Percentiles rank a stretch among this genome's conserved stretches.
phyloP scores from a whole-genome alignment of 2,797 vertebrate species.

The Sardinella longiceps region DNA sequence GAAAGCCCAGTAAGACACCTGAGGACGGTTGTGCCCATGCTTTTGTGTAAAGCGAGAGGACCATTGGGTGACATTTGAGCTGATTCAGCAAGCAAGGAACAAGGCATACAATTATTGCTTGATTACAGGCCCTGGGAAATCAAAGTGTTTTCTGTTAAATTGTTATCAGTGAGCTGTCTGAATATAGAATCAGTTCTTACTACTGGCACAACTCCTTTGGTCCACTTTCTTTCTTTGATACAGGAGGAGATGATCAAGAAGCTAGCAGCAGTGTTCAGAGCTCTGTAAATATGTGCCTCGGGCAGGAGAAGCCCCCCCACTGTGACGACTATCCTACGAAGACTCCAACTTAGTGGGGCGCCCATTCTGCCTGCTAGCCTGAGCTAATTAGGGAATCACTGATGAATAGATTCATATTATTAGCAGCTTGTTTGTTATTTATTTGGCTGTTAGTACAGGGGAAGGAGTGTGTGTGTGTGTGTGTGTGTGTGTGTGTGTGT shows the following conservation, averaged over 20 bases:
- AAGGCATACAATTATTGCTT: neutral
- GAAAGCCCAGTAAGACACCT: neutral
- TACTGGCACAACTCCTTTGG: neutral
- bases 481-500: slow-evolving; percentile 1
- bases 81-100: neutral
- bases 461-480: neutral
- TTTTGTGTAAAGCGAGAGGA: neutral
- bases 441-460: neutral
- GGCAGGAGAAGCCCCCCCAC: neutral
- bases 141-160: neutral
- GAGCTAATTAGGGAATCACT: neutral
- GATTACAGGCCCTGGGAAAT: neutral
- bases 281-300: neutral
- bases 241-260: neutral
- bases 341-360: neutral
- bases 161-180: neutral
- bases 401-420: neutral
- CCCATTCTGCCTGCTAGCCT: neutral
- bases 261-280: neutral
- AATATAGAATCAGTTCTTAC: neutral
- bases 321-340: neutral
- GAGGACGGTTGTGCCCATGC: neutral
- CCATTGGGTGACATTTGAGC: neutral
- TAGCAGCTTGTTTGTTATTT: neutral
- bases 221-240: neutral